phyloP scores from a whole-genome alignment of 2,113 vertebrate species.

The Ascaphus truei region DNA sequence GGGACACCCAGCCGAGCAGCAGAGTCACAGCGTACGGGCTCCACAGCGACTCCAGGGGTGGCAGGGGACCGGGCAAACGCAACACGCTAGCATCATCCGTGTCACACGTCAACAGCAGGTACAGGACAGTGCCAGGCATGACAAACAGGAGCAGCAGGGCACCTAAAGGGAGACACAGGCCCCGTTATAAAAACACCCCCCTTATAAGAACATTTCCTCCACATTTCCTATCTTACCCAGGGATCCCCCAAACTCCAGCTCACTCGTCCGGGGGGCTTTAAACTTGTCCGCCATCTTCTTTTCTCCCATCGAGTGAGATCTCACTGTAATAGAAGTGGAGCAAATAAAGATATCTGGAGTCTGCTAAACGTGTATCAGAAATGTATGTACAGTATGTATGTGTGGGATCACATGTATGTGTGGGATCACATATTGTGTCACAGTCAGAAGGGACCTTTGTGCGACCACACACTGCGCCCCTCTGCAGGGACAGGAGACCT shows the following conservation, averaged over 20 bases:
- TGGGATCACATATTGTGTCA: too few relatives aligned
- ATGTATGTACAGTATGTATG: too few relatives aligned
- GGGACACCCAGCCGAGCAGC: slow-evolving; percentile 66
- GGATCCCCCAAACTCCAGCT: slow-evolving; percentile 77
- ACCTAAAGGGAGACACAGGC: slow-evolving; percentile 56
- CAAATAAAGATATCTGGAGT: too few relatives aligned
- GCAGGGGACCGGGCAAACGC: slow-evolving; percentile 59
- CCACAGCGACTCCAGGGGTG: slow-evolving; percentile 59
- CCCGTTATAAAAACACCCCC: too few relatives aligned
- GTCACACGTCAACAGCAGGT: slow-evolving; percentile 62
- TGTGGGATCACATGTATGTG: too few relatives aligned
- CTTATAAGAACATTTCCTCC: too few relatives aligned
- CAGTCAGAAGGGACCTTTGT: too few relatives aligned
- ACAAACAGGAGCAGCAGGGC: slow-evolving; percentile 62
- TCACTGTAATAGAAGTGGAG: not conserved
- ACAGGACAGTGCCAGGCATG: slow-evolving; percentile 69
- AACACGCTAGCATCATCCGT: slow-evolving; percentile 64
- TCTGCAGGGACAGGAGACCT: too few relatives aligned
- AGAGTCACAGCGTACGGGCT: slow-evolving; percentile 54
- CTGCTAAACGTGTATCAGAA: too few relatives aligned
- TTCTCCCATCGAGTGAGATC: too few relatives aligned
- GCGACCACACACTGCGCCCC: too few relatives aligned
- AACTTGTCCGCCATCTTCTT: slow-evolving; percentile 55
- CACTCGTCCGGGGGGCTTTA: slow-evolving; percentile 51
- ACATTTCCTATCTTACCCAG: slow-evolving; percentile 69